Evolutionary conservation across 1,140 invertebrate genomes (phyloP), one percentile per base, ranked within the genome.

Genomic region (Calephelis nemesis): DNA sequence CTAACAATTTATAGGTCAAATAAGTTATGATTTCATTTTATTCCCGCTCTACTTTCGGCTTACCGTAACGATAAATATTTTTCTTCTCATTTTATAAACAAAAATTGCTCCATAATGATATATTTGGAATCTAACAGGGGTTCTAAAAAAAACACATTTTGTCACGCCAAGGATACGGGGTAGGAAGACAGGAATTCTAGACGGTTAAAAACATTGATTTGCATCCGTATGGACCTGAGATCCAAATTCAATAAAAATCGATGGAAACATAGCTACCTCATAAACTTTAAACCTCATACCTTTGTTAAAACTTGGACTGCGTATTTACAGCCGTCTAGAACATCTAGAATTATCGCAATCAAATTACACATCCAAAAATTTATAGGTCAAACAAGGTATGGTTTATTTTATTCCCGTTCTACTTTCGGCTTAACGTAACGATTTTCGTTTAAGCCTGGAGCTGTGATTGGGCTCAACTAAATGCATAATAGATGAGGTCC

Each of bases 401-500:
- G 69, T 50, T 52, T 72, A 68, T 68, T 54, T 54, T 71, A 67
- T 68, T 72, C 60, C 65, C 78, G 77, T 70, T 81, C 80, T 68
- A 82, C 75, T 79, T 83, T 76, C 70, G 78, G 71, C 64, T 49
- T 69, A 54, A 67, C 67, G 75, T 87, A 88, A 90, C 85, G 82
- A 90, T 90, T 86, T 88, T 86, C 82, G 78, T 83, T 81, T 83
- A 84, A 74, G 45, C 67, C 62, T 72, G 69, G 73, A 69, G 69
- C 68, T 77, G 70, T 71, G 74, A 86, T 87, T 83, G 81, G 79
- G 71, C 70, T 74, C 72, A 64, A 69, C 81, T 78, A 85, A 80
- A 84, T 88, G 73, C 84, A 90, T 87, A 82, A 88, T 85, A 85
- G 77, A 88, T 85, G 81, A 84, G 74, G 76, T 75, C 82, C 82